phyloP scores from a whole-genome alignment of 2,888 invertebrate species.

The Scrobipalpa atriplicella region DNA sequence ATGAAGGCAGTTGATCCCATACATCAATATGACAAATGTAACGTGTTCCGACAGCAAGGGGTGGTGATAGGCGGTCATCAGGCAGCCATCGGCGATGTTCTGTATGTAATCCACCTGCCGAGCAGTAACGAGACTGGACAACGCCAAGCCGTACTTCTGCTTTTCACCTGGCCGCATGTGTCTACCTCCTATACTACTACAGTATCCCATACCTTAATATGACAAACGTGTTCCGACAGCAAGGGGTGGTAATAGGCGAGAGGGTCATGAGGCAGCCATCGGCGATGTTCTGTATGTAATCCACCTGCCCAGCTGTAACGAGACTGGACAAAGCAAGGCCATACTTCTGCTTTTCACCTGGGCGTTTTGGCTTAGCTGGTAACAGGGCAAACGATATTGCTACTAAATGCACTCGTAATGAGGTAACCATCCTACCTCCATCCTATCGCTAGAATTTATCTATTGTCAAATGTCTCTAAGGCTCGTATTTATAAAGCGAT shows the following conservation, averaged over 20 bases:
- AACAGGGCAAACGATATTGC: background rate
- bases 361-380: constrained; percentile 1
- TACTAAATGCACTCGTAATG: background rate
- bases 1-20: background rate
- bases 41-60: constrained; percentile 77
- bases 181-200: too few relatives aligned
- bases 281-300: constrained; percentile 69
- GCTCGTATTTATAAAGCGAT: too few relatives aligned
- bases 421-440: too few relatives aligned
- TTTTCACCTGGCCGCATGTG: constrained; percentile 47
- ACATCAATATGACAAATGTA: constrained; percentile 74
- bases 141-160: constrained; percentile 66
- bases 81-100: constrained; percentile 69
- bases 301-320: constrained; percentile 71
- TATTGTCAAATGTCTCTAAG: too few relatives aligned
- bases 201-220: constrained; percentile 60
- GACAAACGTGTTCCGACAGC: constrained; percentile 76
- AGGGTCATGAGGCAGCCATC: constrained; percentile 74
- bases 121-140: constrained; percentile 69
- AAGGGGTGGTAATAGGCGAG: constrained; percentile 75
- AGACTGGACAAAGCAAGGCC: constrained; percentile 73
- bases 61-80: constrained; percentile 76
- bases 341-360: constrained; percentile 52
- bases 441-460: too few relatives aligned
- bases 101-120: constrained; percentile 74